phyloP scores from a whole-genome alignment of 1,140 invertebrate genomes.

The Pristionchus pacificus region DNA sequence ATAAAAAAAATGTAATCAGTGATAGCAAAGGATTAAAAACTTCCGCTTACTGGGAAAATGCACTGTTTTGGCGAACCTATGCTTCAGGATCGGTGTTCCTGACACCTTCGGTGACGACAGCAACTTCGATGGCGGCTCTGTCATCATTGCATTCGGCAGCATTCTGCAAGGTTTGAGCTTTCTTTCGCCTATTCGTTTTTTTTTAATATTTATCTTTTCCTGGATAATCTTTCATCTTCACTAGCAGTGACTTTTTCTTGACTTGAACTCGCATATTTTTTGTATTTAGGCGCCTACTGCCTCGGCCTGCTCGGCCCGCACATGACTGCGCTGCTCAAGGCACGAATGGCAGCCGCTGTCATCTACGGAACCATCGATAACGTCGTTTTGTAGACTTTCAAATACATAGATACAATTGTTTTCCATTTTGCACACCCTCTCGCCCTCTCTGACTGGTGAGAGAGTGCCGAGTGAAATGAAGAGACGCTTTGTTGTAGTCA shows the following conservation, averaged over 20 bases:
- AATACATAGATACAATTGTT: neutral
- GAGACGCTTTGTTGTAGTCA: neutral
- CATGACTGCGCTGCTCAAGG: slow-evolving; percentile 40
- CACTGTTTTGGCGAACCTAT: slow-evolving; percentile 18
- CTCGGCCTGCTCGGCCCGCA: slow-evolving; percentile 43
- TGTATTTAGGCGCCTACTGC: slow-evolving; percentile 36
- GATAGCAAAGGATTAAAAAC: too few species aligned
- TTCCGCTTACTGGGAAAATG: too few species aligned
- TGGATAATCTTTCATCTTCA: slow-evolving; percentile 2
- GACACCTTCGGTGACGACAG: slow-evolving; percentile 31
- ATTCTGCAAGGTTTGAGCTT: too few species aligned
- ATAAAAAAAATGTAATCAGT: too few species aligned
- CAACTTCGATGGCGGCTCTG: slow-evolving; percentile 26
- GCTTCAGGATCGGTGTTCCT: neutral
- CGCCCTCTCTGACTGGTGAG: too few species aligned
- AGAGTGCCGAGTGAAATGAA: slow-evolving; percentile 8
- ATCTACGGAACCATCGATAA: slow-evolving; percentile 61
- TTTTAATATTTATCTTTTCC: too few species aligned
- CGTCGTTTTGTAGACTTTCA: slow-evolving; percentile 1
- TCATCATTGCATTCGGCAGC: slow-evolving; percentile 38
- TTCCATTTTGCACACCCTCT: neutral
- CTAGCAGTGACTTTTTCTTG: neutral
- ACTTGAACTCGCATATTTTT: slow-evolving; percentile 18
- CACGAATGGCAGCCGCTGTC: slow-evolving; percentile 34
- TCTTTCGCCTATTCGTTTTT: slow-evolving; percentile 32